These are phyloP conservation scores for Catotricha subobsoleta DNA, from an alignment of 2,888 invertebrate species.

Conservation along the genomic window DNA sequence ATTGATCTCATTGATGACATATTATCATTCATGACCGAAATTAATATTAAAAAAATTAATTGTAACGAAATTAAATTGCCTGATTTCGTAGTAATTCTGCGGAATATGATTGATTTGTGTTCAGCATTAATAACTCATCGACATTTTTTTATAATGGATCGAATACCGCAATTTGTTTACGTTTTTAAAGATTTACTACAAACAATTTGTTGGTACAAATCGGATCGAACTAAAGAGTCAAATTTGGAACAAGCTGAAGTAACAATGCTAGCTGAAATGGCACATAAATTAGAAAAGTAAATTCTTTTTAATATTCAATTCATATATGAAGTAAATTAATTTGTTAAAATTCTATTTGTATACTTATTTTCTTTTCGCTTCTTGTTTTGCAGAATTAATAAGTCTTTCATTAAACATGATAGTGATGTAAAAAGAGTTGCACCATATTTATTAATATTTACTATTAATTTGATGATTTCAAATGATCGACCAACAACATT, in stretches of 20 bases:
- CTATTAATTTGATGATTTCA: slow-evolving; percentile 23
- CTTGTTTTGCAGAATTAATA: slow-evolving; percentile 16
- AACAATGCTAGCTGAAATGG: slow-evolving; percentile 20
- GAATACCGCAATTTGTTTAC: slow-evolving; percentile 22
- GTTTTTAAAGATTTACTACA: slow-evolving; percentile 24
- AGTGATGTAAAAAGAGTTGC: slow-evolving; percentile 24
- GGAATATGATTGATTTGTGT: slow-evolving; percentile 18
- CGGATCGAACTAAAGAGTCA: slow-evolving; percentile 20
- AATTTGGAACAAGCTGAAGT: slow-evolving; percentile 18
- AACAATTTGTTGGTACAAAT: slow-evolving; percentile 24
- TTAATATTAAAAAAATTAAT: slow-evolving; percentile 21
- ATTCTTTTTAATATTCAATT: background rate
- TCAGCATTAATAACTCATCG: slow-evolving; percentile 19
- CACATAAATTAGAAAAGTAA: slow-evolving; percentile 20
- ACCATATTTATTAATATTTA: slow-evolving; percentile 23
- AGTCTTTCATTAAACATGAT: slow-evolving; percentile 18
- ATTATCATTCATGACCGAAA: slow-evolving; percentile 20
- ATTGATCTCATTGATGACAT: slow-evolving; percentile 21
- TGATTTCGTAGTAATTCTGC: slow-evolving; percentile 17
- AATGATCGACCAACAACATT: slow-evolving; percentile 25
- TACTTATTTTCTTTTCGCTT: background rate
- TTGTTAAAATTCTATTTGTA: background rate
- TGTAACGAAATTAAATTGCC: background rate
- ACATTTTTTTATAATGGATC: slow-evolving; percentile 19
- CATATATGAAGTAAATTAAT: background rate